Base-by-base conservation (phyloP, 2,888 invertebrate species). In the Adela reaumurella region DNA sequence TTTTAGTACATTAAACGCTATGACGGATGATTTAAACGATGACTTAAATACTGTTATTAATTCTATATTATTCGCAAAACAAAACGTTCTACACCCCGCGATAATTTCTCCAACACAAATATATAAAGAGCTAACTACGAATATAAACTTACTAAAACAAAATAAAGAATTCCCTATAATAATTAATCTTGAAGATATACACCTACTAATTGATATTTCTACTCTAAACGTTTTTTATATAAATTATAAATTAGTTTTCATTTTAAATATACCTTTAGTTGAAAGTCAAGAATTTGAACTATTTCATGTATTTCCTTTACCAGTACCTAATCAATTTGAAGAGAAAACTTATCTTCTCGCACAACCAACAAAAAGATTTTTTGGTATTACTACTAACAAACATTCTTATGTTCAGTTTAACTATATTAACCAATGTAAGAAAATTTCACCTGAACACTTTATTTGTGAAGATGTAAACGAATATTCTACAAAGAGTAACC, bases 131-230 rank as follows among this genome's bases (percentile, higher is more conserved):
- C 19, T 50, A 14, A 24, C 17, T 3, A 14, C 20, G 10, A 49
- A 49, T 43, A 14, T 11, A 4, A 43, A 46, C 14, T 46, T 19
- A n/a, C 17, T 49, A 19, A 49, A 43, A 46, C 49, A 50, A 50
- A 29, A 17, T 3, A 50, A 44, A 50, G 50, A 50, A 47, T 35
- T 50, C 19, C 50, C 50, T 29, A 6, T 47, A 17, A 46, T 43
- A 29, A 17, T 47, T 17, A 47, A 28, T 35, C 14, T 50, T n/a
- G 47, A 50, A 43, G 47, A 50, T 29, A 50, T 50, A 17, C 47
- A 50, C 24, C 41, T 50, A 19, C 19, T 50, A 3, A 47, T 50
- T n/a, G 50, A 50, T 35, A 46, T 47, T 28, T 50, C 50, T 28
- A 47, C 43, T 11, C 18, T 47, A 43, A 47, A 6, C 14, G 46